These are phyloP conservation scores for Serinus canaria DNA, from an alignment of 2,113 vertebrate genomes.

Conservation along the genomic window DNA sequence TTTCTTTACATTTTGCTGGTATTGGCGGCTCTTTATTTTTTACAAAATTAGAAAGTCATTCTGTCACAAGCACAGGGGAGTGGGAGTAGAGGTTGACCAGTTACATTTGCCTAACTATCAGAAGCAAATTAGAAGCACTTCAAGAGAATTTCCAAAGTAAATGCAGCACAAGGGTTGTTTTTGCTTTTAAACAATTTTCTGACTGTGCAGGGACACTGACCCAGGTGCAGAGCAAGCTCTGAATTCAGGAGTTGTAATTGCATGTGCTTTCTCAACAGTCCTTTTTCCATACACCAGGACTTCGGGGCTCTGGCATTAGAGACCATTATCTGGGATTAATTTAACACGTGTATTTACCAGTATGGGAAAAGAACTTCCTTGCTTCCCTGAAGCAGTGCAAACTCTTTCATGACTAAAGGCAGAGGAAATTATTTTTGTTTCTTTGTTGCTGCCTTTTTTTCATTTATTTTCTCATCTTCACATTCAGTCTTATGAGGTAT, in stretches of 20 bases:
- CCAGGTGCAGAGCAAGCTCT: neutral
- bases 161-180: neutral
- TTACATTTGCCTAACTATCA: neutral
- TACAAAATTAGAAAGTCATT: neutral
- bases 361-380: neutral
- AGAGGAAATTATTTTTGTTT: neutral
- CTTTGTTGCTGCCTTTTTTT: neutral
- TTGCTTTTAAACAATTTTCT: neutral
- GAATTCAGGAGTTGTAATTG: neutral
- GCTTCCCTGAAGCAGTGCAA: neutral
- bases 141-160: neutral
- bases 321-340: neutral
- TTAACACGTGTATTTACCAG: neutral
- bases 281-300: neutral
- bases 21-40: neutral
- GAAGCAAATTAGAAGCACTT: neutral
- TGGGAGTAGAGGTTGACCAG: neutral
- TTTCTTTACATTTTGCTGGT: neutral
- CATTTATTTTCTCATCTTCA: neutral
- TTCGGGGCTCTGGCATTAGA: neutral
- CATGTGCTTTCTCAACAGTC: neutral
- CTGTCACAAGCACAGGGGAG: neutral
- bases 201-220: neutral
- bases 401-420: neutral
- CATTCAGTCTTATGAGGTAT: accelerated